Evolutionary conservation across 1,140 invertebrate genomes (phyloP).

Genomic region (Augochlora pura): DNA sequence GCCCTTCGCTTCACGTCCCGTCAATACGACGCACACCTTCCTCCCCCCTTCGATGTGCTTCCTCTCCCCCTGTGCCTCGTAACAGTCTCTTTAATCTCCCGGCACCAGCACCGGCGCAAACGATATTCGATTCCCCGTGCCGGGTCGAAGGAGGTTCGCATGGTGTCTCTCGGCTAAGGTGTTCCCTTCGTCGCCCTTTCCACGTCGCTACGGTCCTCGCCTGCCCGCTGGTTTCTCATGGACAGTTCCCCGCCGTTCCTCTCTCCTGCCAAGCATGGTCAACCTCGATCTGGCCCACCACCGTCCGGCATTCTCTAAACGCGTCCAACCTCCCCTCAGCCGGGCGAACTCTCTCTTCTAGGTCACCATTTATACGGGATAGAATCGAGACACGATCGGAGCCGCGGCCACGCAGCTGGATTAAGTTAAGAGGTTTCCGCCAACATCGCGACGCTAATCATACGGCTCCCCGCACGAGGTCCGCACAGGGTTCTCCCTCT

Average conservation of each 20-base stretch:
- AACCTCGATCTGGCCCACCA: constrained; percentile 9
- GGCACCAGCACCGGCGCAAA: neutral
- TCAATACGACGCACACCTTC: constrained; percentile 13
- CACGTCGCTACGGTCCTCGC: neutral
- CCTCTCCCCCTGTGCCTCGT: neutral
- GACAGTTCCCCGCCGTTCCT: neutral
- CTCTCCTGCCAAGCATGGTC: neutral
- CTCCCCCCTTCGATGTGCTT: neutral
- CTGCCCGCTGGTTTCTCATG: neutral
- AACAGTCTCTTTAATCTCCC: constrained; percentile 28
- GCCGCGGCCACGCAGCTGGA: neutral
- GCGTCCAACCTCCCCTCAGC: neutral
- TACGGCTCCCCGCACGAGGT: neutral
- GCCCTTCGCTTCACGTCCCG: neutral
- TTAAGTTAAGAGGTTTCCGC: neutral
- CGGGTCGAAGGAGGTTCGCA: neutral
- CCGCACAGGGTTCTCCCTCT: neutral
- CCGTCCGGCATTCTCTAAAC: neutral
- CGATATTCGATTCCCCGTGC: neutral
- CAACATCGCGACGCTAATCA: no score
- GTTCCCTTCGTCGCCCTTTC: neutral
- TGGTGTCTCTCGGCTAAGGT: neutral
- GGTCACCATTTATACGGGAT: constrained; percentile 42
- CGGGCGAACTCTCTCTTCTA: constrained; percentile 5
- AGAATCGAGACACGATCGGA: neutral